Percentiles rank a stretch among this genome's conserved stretches.
phyloP scores from a whole-genome alignment of 2,113 vertebrate species.

The Pterocles burchelli region DNA sequence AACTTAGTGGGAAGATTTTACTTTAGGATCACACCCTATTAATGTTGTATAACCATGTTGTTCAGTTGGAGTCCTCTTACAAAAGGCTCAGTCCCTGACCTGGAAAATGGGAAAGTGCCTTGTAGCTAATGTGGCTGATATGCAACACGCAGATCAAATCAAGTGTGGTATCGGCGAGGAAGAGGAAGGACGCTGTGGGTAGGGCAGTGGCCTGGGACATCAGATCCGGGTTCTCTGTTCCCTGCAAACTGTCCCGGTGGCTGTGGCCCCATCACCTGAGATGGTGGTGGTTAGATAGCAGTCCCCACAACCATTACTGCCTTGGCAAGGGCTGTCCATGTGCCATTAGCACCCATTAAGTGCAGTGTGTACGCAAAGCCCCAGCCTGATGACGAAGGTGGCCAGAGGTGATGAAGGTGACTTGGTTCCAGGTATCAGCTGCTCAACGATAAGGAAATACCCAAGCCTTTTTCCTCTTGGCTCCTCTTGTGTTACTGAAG shows the following conservation, averaged over 20 bases:
- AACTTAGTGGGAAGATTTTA: neutral
- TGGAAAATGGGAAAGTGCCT: neutral
- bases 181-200: neutral
- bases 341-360: neutral
- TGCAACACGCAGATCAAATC: rapidly evolving
- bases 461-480: neutral
- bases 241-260: neutral
- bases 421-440: neutral
- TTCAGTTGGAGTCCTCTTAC: neutral
- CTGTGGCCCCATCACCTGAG: neutral
- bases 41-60: neutral
- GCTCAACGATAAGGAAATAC: neutral
- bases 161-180: neutral
- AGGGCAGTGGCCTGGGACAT: neutral
- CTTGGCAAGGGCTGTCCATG: neutral
- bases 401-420: neutral
- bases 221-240: neutral
- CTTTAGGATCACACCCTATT: neutral
- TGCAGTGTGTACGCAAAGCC: neutral
- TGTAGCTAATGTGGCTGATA: rapidly evolving
- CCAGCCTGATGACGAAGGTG: neutral
- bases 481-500: neutral
- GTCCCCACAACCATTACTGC: neutral
- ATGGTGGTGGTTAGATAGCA: neutral
- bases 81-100: neutral